phyloP scores from a whole-genome alignment of 1,140 invertebrate genomes.

The Philopotamus ludificatus region DNA sequence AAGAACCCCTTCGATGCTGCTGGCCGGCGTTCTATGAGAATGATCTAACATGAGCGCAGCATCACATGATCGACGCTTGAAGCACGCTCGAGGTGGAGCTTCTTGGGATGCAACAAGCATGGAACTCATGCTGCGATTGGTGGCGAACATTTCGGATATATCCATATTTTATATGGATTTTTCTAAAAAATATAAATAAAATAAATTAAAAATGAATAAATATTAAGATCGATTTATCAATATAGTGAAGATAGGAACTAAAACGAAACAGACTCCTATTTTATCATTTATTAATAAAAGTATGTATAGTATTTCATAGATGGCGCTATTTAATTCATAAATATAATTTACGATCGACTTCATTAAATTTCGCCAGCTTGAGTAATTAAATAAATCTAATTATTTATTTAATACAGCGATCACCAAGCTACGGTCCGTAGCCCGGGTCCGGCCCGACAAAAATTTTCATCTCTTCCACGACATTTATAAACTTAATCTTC shows the following conservation, averaged over 20 bases:
- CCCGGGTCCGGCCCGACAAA: no score
- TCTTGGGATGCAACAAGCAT: conserved; percentile 11
- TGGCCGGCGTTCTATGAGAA: conserved; percentile 50
- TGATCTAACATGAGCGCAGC: conserved; percentile 34
- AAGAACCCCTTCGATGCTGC: conserved; percentile 54
- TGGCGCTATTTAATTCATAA: no score
- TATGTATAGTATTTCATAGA: conserved; percentile 1
- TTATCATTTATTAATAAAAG: not conserved
- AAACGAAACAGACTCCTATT: not conserved
- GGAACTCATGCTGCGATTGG: conserved; percentile 16
- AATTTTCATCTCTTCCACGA: no score
- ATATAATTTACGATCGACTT: no score
- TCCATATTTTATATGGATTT: conserved; percentile 13
- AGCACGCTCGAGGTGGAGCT: conserved; percentile 23
- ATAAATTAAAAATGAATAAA: conserved; percentile 2
- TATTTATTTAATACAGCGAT: no score
- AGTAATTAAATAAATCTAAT: no score
- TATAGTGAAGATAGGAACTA: conserved; percentile 1
- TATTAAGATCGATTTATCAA: not conserved
- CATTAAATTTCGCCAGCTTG: no score
- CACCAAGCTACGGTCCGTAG: no score
- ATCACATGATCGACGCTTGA: conserved; percentile 38
- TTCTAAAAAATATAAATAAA: not conserved
- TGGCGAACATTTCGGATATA: not conserved
- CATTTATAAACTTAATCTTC: no score